Evolutionary conservation across 1,140 invertebrate species (phyloP).

Genomic region (Mesaphorura yosii): DNA sequence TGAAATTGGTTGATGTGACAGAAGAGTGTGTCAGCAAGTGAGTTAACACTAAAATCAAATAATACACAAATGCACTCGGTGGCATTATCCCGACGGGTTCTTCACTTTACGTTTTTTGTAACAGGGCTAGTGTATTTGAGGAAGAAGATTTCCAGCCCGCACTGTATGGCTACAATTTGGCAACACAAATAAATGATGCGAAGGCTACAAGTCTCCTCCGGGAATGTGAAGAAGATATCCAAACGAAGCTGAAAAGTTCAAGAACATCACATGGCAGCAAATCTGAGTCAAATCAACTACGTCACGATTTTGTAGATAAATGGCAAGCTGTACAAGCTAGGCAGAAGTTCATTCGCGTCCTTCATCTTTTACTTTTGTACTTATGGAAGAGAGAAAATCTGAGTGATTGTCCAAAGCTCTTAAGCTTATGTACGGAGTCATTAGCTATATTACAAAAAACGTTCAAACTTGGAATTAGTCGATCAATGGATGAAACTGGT

Average conservation of each 20-base stretch:
- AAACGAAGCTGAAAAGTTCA: constrained; percentile 50
- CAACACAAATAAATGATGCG: constrained; percentile 67
- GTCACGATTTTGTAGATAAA: constrained; percentile 12
- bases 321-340: constrained; percentile 25
- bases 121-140: constrained; percentile 70
- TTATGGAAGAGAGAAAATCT: constrained; percentile 26
- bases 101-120: constrained; percentile 10
- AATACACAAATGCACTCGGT: constrained; percentile 3
- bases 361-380: constrained; percentile 29
- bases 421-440: constrained; percentile 19
- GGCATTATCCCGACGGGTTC: constrained; percentile 2
- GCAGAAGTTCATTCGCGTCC: constrained; percentile 29
- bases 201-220: constrained; percentile 68
- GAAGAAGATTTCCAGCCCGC: constrained; percentile 94
- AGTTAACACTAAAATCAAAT: constrained; percentile 33
- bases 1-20: constrained; percentile 83
- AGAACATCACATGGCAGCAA: constrained; percentile 33
- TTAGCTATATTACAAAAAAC: constrained; percentile 19
- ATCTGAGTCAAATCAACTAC: constrained; percentile 4
- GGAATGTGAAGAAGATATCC: constrained; percentile 84
- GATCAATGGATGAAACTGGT: constrained; percentile 23
- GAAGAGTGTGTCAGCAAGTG: constrained; percentile 76
- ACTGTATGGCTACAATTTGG: constrained; percentile 80
- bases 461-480: constrained; percentile 10
- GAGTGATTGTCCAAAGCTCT: constrained; percentile 19